These are phyloP conservation scores for Harpagifer antarcticus DNA, from an alignment of 2,797 vertebrate species.

Conservation along the genomic window DNA sequence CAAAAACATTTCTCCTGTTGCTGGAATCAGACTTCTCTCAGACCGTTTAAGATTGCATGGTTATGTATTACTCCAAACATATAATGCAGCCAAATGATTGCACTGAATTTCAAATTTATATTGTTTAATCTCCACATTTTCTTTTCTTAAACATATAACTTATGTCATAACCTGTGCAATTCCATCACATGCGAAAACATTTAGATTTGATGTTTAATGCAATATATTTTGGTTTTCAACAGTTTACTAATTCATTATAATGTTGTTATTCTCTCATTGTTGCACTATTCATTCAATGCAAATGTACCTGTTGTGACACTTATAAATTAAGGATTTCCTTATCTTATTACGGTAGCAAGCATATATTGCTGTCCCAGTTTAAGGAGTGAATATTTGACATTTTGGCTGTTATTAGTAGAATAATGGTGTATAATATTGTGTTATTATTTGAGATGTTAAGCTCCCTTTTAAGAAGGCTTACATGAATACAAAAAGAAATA, in stretches of 20 bases:
- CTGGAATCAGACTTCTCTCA: neutral
- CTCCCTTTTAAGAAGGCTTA: neutral
- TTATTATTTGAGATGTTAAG: neutral
- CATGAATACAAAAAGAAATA: neutral
- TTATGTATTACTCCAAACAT: neutral
- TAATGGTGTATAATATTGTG: neutral
- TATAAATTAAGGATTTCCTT: no score
- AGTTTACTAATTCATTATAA: no score
- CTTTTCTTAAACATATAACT: neutral
- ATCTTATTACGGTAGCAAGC: neutral
- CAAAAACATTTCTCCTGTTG: neutral
- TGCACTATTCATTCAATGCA: no score
- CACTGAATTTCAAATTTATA: neutral
- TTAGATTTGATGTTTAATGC: no score
- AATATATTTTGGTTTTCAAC: no score
- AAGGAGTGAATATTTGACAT: neutral
- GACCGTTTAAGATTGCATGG: neutral
- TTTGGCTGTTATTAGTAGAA: neutral
- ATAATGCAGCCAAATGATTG: neutral
- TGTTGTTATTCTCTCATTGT: no score
- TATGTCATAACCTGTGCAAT: no score
- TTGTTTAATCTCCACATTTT: neutral
- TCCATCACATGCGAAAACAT: no score
- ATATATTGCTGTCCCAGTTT: neutral
- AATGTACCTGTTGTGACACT: no score